Evolutionary conservation across 2,888 invertebrate species (phyloP).

Genomic region (Lithophane socia): DNA sequence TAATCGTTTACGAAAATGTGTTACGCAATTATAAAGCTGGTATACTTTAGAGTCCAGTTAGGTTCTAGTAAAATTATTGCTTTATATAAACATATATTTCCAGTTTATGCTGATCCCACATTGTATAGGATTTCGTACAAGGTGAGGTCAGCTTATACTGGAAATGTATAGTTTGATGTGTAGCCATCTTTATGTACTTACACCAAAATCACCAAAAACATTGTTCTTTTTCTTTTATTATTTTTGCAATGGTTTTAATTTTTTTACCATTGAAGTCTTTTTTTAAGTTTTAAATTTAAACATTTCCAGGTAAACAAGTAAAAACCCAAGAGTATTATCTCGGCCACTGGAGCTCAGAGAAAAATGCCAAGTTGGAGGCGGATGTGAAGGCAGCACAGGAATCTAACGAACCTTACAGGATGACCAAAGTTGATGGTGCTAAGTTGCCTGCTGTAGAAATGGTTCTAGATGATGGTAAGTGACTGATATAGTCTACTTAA

Average conservation of each 20-base stretch:
- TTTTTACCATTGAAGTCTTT: not conserved
- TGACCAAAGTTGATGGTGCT: conserved; percentile 96
- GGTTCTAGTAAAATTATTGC: not conserved
- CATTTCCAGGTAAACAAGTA: conserved; percentile 92
- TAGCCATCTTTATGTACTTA: too few relatives aligned
- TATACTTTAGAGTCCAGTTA: not conserved
- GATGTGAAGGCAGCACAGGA: conserved; percentile 87
- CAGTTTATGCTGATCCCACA: too few relatives aligned
- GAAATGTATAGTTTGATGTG: too few relatives aligned
- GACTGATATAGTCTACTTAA: too few relatives aligned
- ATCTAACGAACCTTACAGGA: conserved; percentile 90
- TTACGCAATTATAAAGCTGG: not conserved
- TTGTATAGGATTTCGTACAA: too few relatives aligned
- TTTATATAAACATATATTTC: too few relatives aligned
- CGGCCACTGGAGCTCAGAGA: conserved; percentile 93
- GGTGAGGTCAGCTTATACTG: too few relatives aligned
- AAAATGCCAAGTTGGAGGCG: conserved; percentile 90
- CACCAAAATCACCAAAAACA: too few relatives aligned
- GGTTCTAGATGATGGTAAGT: conserved; percentile 94
- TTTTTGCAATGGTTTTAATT: not conserved
- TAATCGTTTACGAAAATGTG: too few relatives aligned
- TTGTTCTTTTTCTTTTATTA: too few relatives aligned
- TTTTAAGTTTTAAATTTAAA: not conserved
- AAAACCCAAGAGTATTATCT: conserved; percentile 96
- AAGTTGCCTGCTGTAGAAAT: conserved; percentile 97